Conservation (phyloP, 2,888 invertebrate genomes). For the Hirtodrosophila trivittata region DNA sequence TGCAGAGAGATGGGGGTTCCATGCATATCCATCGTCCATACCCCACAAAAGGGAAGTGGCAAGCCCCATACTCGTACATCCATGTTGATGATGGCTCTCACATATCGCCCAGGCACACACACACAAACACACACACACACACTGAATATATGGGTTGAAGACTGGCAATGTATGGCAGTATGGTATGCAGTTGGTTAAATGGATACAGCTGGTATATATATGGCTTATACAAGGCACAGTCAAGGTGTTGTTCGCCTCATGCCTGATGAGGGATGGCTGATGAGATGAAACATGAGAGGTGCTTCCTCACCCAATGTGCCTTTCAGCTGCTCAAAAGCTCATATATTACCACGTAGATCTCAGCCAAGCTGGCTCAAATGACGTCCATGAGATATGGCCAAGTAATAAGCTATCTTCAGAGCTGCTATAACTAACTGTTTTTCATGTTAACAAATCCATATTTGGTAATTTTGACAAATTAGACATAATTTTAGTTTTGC, state of each 20-base stretch:
- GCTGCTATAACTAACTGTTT: too few species aligned
- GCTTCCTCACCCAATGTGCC: background rate
- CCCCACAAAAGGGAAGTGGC: slow-evolving; percentile 33
- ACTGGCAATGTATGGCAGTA: slow-evolving; percentile 20
- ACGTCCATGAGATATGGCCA: too few species aligned
- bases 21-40: slow-evolving; percentile 1
- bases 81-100: slow-evolving; percentile 61
- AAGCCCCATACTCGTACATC: slow-evolving; percentile 24
- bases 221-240: background rate
- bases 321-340: slow-evolving; percentile 31
- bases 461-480: too few species aligned
- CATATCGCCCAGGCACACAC: slow-evolving; percentile 34
- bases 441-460: background rate
- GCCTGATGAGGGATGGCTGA: slow-evolving; percentile 20
- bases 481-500: too few species aligned
- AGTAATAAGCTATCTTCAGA: too few species aligned
- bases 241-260: too few species aligned
- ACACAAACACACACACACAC: slow-evolving; percentile 5
- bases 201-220: background rate
- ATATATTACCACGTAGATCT: slow-evolving; percentile 8
- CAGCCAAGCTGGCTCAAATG: background rate
- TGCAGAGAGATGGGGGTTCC: slow-evolving; percentile 4
- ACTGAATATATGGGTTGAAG: slow-evolving; percentile 12
- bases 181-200: slow-evolving; percentile 14
- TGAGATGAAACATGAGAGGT: slow-evolving; percentile 18